phyloP scores from a whole-genome alignment of 1,140 invertebrate genomes.

The Scylla paramamosain region DNA sequence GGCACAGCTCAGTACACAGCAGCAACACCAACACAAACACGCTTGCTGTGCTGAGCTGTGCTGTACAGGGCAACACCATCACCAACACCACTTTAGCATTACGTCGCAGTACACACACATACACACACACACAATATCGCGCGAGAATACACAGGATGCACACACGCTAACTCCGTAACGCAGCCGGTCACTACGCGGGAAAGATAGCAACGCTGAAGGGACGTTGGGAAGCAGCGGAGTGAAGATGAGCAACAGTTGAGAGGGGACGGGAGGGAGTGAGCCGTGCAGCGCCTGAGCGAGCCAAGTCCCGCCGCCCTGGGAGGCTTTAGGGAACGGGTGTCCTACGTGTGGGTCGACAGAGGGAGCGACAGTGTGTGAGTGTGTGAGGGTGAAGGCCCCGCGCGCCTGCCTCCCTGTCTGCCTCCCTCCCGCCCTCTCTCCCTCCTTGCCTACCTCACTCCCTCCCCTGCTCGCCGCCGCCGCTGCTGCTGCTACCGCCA shows the following conservation, averaged over 20 bases:
- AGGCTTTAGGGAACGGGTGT: constrained; percentile 9
- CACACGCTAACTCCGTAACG: constrained; percentile 5
- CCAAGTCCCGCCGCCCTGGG: constrained; percentile 15
- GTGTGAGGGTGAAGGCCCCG: constrained; percentile 16
- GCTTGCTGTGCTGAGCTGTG: neutral
- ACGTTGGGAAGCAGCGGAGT: neutral
- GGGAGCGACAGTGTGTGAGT: constrained; percentile 17
- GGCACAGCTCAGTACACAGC: too few species aligned
- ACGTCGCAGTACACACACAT: neutral
- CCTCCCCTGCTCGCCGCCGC: neutral
- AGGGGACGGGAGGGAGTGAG: constrained; percentile 6
- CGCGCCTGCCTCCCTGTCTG: neutral
- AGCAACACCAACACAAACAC: neutral
- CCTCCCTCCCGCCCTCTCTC: neutral
- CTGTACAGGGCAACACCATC: too few species aligned
- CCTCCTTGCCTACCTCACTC: neutral
- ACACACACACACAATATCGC: neutral
- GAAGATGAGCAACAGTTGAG: neutral
- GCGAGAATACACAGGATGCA: neutral
- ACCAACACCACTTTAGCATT: too few species aligned
- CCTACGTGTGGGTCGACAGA: constrained; percentile 9
- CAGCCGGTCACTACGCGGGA: neutral
- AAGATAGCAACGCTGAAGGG: neutral
- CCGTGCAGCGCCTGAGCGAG: neutral
- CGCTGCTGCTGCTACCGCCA: neutral